Percentiles rank a stretch among this genome's conserved stretches.
phyloP scores from a whole-genome alignment of 2,888 invertebrate species.

The Habrosyne pyritoides region DNA sequence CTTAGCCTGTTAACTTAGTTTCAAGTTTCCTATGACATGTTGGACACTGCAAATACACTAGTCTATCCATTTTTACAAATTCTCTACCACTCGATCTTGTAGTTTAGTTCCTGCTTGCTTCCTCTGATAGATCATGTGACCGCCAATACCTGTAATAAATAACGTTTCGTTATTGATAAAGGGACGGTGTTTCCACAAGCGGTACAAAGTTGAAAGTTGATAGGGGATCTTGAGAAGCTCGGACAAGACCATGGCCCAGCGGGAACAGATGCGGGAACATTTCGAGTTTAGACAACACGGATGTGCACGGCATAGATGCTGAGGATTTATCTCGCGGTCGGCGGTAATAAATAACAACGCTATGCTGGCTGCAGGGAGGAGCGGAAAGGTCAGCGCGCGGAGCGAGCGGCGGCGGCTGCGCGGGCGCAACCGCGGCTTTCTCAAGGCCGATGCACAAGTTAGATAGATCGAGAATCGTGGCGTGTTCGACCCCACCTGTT shows the following conservation, averaged over 20 bases:
- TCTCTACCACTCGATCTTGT: slow-evolving; percentile 9
- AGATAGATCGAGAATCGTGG: slow-evolving; percentile 62
- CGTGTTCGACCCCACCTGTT: slow-evolving; percentile 64
- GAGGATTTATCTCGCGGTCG: slow-evolving; percentile 66
- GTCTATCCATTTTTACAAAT: neutral
- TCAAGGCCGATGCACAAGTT: slow-evolving; percentile 74
- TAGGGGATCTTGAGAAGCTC: slow-evolving; percentile 68
- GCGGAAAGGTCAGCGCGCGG: slow-evolving; percentile 60
- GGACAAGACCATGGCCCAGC: slow-evolving; percentile 59
- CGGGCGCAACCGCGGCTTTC: slow-evolving; percentile 48
- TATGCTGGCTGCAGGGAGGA: slow-evolving; percentile 46
- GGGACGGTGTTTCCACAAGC: slow-evolving; percentile 55
- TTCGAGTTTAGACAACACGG: slow-evolving; percentile 60
- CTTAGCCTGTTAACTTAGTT: slow-evolving; percentile 44
- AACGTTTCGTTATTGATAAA: slow-evolving; percentile 62
- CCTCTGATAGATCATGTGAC: slow-evolving; percentile 52
- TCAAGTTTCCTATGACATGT: slow-evolving; percentile 43
- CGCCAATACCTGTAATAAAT: slow-evolving; percentile 59
- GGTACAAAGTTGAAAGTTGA: slow-evolving; percentile 75
- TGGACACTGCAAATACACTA: slow-evolving; percentile 27
- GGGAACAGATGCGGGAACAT: slow-evolving; percentile 50
- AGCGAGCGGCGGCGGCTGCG: slow-evolving; percentile 46
- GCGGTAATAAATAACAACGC: slow-evolving; percentile 66
- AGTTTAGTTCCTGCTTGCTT: slow-evolving; percentile 33
- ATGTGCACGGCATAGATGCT: slow-evolving; percentile 61